Evolutionary conservation across 2,113 vertebrate genomes (phyloP), one percentile per base, ranked within the genome.

Genomic region (Melanerpes formicivorus): DNA sequence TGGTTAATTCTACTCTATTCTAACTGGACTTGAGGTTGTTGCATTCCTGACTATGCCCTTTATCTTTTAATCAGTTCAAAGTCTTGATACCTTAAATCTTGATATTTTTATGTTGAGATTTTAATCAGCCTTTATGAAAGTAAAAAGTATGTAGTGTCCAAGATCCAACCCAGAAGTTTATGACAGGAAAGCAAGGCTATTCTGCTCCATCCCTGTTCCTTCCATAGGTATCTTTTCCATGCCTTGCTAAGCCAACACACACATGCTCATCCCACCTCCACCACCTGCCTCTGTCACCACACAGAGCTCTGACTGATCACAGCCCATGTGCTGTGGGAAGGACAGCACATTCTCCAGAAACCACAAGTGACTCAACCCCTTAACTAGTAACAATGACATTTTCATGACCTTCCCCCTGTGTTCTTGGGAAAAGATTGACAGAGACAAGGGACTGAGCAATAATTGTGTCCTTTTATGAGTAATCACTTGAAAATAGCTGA

Each of bases 341-440:
- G 79, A 5, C 88, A 65, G 79, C 79, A 8, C 75, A 13, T 34
- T 71, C 73, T 58, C 74, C 27, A 59, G 83, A 3, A 2, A 59
- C 55, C 60, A 72, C 46, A 32, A 84, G 46, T 91, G 88, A 84
- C 79, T 88, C 94, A 74, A 66, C 11, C 64, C 70, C 70, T 84
- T 13, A 29, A 74, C 2, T 26, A 55, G 87, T 8, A 30, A 32
- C 82, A 21, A 26, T 70, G 92, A 94, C 67, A 72, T 94, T 25
- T 66, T 46, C 21, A 65, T 76, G 85, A 58, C 71, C 66, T 87
- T 56, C 63, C 74, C 62, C 44, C 70, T 8, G n/a, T 18, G 58
- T 65, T 78, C 87, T 55, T 70, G 72, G 64, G 29, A 73, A 76
- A 73, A 56, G 7, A 29, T 11, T 34, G 67, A 34, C 63, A 19